Evolutionary conservation across 1,140 invertebrate genomes (phyloP).

Genomic region (Linepithema humile): DNA sequence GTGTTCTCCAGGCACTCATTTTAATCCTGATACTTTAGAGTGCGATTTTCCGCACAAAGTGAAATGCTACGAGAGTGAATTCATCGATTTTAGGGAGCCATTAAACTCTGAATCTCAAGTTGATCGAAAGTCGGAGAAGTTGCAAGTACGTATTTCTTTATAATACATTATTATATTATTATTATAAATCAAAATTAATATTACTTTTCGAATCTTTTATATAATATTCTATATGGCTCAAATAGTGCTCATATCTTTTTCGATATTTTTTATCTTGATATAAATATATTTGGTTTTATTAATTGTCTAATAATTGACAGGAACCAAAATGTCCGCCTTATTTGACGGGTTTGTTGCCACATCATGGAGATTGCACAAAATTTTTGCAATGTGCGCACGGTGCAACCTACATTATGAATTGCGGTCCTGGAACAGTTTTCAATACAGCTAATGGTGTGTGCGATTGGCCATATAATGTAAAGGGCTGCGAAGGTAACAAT

Average conservation of each 20-base stretch:
- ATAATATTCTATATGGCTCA: not conserved
- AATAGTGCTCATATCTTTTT: not conserved
- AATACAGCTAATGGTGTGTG: slow-evolving; percentile 85
- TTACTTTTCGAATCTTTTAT: not conserved
- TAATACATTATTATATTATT: not conserved
- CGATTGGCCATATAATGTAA: slow-evolving; percentile 86
- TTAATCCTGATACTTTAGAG: slow-evolving; percentile 86
- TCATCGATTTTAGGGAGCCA: slow-evolving; percentile 33
- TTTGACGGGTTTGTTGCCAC: slow-evolving; percentile 84
- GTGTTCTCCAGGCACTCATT: slow-evolving; percentile 88
- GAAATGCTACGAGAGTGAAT: slow-evolving; percentile 83
- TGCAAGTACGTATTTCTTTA: slow-evolving; percentile 42
- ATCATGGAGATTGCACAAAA: slow-evolving; percentile 87
- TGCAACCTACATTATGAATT: slow-evolving; percentile 85
- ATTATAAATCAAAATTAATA: not conserved
- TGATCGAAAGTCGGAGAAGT: not conserved
- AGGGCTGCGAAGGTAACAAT: slow-evolving; percentile 75
- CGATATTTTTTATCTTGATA: not conserved
- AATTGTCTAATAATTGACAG: slow-evolving; percentile 51
- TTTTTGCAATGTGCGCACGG: slow-evolving; percentile 88
- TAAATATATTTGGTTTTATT: not conserved
- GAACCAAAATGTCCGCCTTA: slow-evolving; percentile 76
- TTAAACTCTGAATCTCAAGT: not conserved
- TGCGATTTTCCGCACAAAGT: slow-evolving; percentile 89
- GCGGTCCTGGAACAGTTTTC: slow-evolving; percentile 88